These are phyloP conservation scores for Vollenhovia emeryi DNA, from an alignment of 1,140 invertebrate species.

Conservation along the genomic window DNA sequence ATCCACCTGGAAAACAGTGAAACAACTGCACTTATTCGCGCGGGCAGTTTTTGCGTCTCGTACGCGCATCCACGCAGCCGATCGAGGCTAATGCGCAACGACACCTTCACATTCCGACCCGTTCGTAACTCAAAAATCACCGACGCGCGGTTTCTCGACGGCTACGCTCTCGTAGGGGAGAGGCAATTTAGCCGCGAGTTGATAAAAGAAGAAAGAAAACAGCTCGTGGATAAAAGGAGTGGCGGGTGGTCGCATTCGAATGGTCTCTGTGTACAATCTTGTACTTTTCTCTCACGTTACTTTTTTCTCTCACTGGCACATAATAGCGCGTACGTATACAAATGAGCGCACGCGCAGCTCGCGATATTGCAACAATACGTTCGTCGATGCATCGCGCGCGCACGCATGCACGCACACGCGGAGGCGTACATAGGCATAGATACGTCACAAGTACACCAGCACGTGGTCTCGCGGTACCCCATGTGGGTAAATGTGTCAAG, in stretches of 20 bases:
- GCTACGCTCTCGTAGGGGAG: not conserved
- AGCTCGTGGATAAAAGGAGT: not conserved
- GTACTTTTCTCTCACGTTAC: conserved; percentile 49
- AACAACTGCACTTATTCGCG: not conserved
- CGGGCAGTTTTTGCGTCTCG: not conserved
- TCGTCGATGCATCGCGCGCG: conserved; percentile 13
- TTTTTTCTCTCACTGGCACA: conserved; percentile 15
- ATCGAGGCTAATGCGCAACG: conserved; percentile 21
- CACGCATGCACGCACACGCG: not conserved
- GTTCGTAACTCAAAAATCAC: conserved; percentile 10
- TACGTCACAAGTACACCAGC: conserved; percentile 46
- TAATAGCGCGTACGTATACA: not conserved
- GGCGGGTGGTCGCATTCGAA: not conserved
- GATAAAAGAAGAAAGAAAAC: not conserved
- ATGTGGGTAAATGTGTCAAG: conserved; percentile 84
- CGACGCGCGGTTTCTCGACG: not conserved
- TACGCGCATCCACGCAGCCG: not conserved
- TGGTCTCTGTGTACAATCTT: not conserved
- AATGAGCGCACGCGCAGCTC: conserved; percentile 25
- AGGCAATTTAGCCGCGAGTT: not conserved
- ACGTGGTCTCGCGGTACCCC: conserved; percentile 71
- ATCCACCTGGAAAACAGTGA: not conserved
- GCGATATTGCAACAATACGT: conserved; percentile 15
- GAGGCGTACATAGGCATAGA: conserved; percentile 46
- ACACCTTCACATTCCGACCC: conserved; percentile 8